These are phyloP conservation scores for Leucoraja ocellata DNA, from an alignment of 2,797 vertebrate genomes.

Conservation along the genomic window DNA sequence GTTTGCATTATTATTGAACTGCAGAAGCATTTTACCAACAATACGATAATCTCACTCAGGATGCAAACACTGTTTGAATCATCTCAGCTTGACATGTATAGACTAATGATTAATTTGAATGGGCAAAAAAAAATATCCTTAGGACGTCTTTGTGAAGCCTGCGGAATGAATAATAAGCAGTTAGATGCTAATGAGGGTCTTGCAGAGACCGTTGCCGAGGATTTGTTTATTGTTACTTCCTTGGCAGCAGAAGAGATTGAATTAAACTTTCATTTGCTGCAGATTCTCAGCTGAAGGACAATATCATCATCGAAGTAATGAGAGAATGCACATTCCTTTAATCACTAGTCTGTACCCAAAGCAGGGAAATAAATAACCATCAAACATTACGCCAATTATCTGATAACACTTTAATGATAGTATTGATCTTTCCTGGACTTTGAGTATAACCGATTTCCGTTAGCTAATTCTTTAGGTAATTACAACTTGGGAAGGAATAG, in stretches of 20 bases:
- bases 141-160: not conserved
- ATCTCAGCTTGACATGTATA: not conserved
- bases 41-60: not conserved
- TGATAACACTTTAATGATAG: constrained; percentile 18
- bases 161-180: not conserved
- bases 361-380: constrained; percentile 31
- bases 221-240: constrained; percentile 1
- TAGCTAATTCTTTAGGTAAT: not conserved
- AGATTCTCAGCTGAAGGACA: not conserved
- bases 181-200: not conserved
- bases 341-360: not conserved
- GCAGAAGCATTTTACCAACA: not conserved
- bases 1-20: not conserved
- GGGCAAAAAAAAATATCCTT: not conserved
- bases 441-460: constrained; percentile 18
- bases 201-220: not conserved
- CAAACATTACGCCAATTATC: constrained; percentile 24
- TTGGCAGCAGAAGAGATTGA: not conserved
- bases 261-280: constrained; percentile 4
- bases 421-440: constrained; percentile 21
- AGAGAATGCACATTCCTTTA: not conserved
- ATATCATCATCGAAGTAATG: not conserved
- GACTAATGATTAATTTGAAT: not conserved
- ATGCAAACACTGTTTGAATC: not conserved
- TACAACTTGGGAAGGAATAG: not conserved